Evolutionary conservation across 2,888 invertebrate genomes (phyloP).

Genomic region (Drosophila siamana): DNA sequence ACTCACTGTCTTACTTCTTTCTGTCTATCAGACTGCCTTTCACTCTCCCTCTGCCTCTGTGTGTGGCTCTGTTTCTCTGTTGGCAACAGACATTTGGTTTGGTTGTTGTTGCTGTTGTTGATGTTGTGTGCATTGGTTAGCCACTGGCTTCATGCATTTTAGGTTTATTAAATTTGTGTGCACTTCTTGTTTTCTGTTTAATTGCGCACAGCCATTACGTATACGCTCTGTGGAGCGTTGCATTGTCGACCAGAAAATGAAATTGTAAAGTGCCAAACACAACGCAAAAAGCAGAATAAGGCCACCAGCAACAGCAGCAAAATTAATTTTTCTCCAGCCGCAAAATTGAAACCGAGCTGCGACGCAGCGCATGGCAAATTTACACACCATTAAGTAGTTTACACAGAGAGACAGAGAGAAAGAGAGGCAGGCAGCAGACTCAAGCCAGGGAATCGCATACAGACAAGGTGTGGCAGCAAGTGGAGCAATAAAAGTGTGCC

Average conservation of each 20-base stretch:
- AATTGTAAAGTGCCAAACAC: slow-evolving; percentile 51
- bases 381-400: slow-evolving; percentile 84
- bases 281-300: slow-evolving; percentile 40
- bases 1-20: slow-evolving; percentile 5
- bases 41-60: not conserved
- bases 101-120: slow-evolving; percentile 11
- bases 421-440: not conserved
- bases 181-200: slow-evolving; percentile 57
- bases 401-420: slow-evolving; percentile 46
- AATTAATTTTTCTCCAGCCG: slow-evolving; percentile 77
- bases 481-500: slow-evolving; percentile 60
- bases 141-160: slow-evolving; percentile 45
- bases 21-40: not conserved
- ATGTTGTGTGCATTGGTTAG: slow-evolving; percentile 34
- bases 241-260: slow-evolving; percentile 48
- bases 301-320: slow-evolving; percentile 53
- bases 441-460: slow-evolving; percentile 10
- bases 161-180: slow-evolving; percentile 66
- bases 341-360: slow-evolving; percentile 77
- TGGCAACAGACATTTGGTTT: slow-evolving; percentile 19
- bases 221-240: slow-evolving; percentile 61
- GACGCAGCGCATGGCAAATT: slow-evolving; percentile 74
- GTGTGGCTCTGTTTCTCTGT: too few relatives aligned
- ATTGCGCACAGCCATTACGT: slow-evolving; percentile 71
- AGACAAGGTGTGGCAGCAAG: slow-evolving; percentile 66